These are phyloP conservation scores for Colistium nudipinnis DNA, from an alignment of 2,113 vertebrate species.

Conservation along the genomic window DNA sequence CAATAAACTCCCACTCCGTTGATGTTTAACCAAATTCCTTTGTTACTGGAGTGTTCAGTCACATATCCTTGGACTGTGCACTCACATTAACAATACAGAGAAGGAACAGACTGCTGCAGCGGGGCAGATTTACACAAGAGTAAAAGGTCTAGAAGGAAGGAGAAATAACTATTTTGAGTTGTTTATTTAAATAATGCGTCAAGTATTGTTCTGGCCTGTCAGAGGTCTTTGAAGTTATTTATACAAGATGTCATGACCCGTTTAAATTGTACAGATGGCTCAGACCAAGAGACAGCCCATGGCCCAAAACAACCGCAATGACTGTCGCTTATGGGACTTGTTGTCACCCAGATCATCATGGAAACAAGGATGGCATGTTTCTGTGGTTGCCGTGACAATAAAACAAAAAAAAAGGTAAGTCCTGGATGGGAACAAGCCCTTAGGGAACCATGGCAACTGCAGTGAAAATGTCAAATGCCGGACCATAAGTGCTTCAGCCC, in stretches of 20 bases:
- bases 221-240: constrained; percentile 14
- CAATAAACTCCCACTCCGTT: constrained; percentile 61
- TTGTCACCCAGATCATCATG: constrained; percentile 49
- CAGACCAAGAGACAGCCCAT: constrained; percentile 16
- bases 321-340: constrained; percentile 32
- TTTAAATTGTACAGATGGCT: constrained; percentile 29
- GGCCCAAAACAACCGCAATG: constrained; percentile 38
- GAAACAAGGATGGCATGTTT: constrained; percentile 66
- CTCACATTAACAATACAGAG: constrained; percentile 24
- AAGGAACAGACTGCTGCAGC: background rate
- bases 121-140: constrained; percentile 4
- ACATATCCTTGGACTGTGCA: constrained; percentile 52
- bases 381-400: constrained; percentile 60
- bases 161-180: constrained; percentile 25
- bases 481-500: constrained; percentile 31
- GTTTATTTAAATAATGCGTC: constrained; percentile 24
- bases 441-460: constrained; percentile 72
- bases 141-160: constrained; percentile 3
- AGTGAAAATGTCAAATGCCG: constrained; percentile 72
- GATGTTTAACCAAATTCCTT: constrained; percentile 74
- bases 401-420: constrained; percentile 51
- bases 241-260: background rate
- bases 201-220: background rate
- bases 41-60: constrained; percentile 63
- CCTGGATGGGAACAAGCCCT: constrained; percentile 56